A percentile compares a stretch with the other conserved stretches of the same genome.
Evolutionary conservation across 92 coral and sea anemone genomes (phyloP).

Genomic region (Pocillopora meandrina): DNA sequence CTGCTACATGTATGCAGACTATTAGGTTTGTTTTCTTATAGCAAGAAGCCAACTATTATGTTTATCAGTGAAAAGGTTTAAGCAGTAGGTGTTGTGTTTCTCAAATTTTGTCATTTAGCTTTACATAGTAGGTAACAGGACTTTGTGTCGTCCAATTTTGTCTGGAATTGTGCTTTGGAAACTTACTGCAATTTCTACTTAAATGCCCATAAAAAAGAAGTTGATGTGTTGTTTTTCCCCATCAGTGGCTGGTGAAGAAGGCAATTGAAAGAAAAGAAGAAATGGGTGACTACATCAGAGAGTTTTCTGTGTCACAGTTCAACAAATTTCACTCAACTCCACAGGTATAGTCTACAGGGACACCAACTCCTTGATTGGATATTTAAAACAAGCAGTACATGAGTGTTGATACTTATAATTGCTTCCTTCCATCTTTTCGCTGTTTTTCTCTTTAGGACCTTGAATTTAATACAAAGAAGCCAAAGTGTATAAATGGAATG

Average conservation of each 20-base stretch:
- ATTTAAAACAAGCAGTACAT: no score
- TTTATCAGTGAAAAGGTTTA: no score
- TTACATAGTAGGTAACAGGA: no score
- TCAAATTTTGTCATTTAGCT: no score
- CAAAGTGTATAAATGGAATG: slow-evolving; percentile 82
- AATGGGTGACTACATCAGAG: slow-evolving; percentile 99
- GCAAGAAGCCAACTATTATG: no score
- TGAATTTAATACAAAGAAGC: slow-evolving; percentile 75
- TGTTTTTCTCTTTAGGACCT: slow-evolving; percentile 63
- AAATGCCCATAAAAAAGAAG: neutral
- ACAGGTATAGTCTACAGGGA: slow-evolving; percentile 55
- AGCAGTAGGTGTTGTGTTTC: no score
- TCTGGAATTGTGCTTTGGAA: no score
- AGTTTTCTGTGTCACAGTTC: slow-evolving; percentile 97
- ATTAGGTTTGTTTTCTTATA: no score
- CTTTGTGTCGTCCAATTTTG: no score
- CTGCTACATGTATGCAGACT: no score
- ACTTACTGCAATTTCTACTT: no score
- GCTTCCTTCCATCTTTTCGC: neutral
- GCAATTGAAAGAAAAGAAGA: slow-evolving; percentile 98
- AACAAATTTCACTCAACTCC: slow-evolving; percentile 91
- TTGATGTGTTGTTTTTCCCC: neutral
- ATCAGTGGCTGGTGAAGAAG: slow-evolving; percentile 97
- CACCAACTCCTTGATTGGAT: no score
- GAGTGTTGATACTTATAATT: neutral